Percentiles rank a stretch among this genome's conserved stretches.
These are phyloP conservation scores for Phortica okadai DNA, from an alignment of 2,888 invertebrate species.

Conservation along the genomic window DNA sequence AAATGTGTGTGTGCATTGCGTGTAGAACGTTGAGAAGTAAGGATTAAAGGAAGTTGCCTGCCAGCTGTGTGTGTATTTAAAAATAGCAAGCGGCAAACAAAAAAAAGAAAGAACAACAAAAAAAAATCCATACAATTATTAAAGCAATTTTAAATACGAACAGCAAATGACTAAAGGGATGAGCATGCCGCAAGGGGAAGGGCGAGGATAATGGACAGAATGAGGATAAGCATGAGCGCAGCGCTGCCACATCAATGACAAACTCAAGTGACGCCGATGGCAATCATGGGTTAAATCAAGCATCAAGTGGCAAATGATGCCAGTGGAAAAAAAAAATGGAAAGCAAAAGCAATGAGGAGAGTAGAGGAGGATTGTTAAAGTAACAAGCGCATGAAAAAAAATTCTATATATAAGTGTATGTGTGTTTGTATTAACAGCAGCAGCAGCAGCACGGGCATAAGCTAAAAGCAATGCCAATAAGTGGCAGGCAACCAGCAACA, in stretches of 20 bases:
- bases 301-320: conserved; percentile 38
- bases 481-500: conserved; percentile 34
- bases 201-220: too few species aligned
- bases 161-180: not conserved
- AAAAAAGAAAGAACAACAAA: conserved; percentile 28
- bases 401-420: conserved; percentile 2
- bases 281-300: conserved; percentile 37
- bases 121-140: not conserved
- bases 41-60: conserved; percentile 9
- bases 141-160: conserved; percentile 17
- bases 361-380: not conserved
- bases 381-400: conserved; percentile 33
- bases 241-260: conserved; percentile 1
- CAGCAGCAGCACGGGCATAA: conserved; percentile 1
- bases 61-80: conserved; percentile 12
- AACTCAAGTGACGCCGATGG: conserved; percentile 31
- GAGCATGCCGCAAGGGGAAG: too few species aligned
- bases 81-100: conserved; percentile 15
- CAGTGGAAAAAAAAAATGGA: conserved; percentile 5
- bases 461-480: conserved; percentile 34
- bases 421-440: conserved; percentile 11
- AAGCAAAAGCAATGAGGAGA: not conserved
- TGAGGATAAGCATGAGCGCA: not conserved
- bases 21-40: conserved; percentile 13
- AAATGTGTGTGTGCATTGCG: conserved; percentile 56